Percentiles rank a stretch among this genome's conserved stretches.
Conservation (phyloP, 1,140 invertebrate species). For the Matsumurasca onukii region DNA sequence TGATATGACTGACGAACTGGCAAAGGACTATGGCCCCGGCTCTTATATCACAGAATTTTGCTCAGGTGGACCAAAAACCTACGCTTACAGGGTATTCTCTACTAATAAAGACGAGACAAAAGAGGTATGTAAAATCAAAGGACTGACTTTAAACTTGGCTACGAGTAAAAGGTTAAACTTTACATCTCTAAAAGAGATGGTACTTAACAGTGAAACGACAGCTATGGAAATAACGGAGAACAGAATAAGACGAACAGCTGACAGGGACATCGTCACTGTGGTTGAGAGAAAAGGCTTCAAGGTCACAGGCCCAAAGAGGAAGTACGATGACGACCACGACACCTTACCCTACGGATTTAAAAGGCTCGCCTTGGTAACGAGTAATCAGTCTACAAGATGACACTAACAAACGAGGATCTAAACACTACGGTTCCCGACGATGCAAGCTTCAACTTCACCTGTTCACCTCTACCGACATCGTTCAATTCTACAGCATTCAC, state of each 20-base stretch:
- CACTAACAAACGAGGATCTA: not conserved
- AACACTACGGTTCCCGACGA: not conserved
- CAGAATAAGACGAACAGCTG: not conserved
- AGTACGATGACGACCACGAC: not conserved
- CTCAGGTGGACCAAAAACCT: constrained; percentile 44
- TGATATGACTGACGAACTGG: constrained; percentile 45
- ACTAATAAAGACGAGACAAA: not conserved
- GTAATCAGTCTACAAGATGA: too few relatives aligned
- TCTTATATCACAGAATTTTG: constrained; percentile 43
- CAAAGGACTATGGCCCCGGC: constrained; percentile 40
- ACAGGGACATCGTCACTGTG: not conserved
- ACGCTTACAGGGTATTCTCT: constrained; percentile 36
- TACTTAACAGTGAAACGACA: not conserved
- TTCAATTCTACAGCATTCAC: too few relatives aligned
- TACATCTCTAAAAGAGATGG: constrained; percentile 36
- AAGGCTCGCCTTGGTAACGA: too few relatives aligned
- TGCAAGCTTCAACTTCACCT: too few relatives aligned
- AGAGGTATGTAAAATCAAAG: constrained; percentile 39
- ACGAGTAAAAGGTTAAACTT: constrained; percentile 36
- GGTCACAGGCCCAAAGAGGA: constrained; percentile 1
- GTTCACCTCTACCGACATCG: too few relatives aligned
- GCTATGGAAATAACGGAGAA: not conserved
- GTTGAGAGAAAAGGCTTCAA: not conserved
- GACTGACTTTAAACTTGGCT: constrained; percentile 38
- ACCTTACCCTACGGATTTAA: not conserved